Percentiles rank a stretch among this genome's conserved stretches.
phyloP scores from a whole-genome alignment of 2,888 invertebrate genomes.

The Drosophila meridiana region DNA sequence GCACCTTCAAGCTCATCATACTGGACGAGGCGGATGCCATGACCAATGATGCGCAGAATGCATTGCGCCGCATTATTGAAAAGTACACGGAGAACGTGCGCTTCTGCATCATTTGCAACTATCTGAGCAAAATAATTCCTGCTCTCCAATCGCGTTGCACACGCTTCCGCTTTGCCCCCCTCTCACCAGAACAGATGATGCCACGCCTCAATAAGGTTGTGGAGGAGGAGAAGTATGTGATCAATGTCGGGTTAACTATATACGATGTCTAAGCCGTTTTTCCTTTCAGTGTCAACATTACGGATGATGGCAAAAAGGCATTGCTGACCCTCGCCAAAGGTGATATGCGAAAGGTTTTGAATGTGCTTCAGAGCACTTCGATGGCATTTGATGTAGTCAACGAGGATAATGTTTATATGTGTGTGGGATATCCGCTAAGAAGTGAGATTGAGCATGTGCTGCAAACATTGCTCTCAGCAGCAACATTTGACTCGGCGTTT shows the following conservation, averaged over 20 bases:
- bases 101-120: constrained; percentile 99
- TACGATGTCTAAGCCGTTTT: not conserved
- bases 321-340: constrained; percentile 95
- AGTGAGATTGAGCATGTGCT: constrained; percentile 95
- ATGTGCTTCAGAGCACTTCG: constrained; percentile 98
- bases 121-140: constrained; percentile 98
- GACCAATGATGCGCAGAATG: constrained; percentile 99
- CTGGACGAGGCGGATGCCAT: constrained; percentile 99
- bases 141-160: constrained; percentile 99
- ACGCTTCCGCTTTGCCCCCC: constrained; percentile 97
- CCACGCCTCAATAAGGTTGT: constrained; percentile 95
- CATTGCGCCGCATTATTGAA: constrained; percentile 97
- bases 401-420: constrained; percentile 96
- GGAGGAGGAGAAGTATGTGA: constrained; percentile 90
- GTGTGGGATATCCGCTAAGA: constrained; percentile 97
- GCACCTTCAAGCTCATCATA: constrained; percentile 97
- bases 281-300: constrained; percentile 89
- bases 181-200: constrained; percentile 93
- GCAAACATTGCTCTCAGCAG: constrained; percentile 89
- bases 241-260: no score
- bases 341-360: constrained; percentile 99
- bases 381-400: constrained; percentile 95
- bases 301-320: constrained; percentile 95
- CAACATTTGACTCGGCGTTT: constrained; percentile 80
- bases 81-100: constrained; percentile 99